These are phyloP conservation scores for Agrochola lychnidis DNA, from an alignment of 2,888 invertebrate species.

Conservation along the genomic window DNA sequence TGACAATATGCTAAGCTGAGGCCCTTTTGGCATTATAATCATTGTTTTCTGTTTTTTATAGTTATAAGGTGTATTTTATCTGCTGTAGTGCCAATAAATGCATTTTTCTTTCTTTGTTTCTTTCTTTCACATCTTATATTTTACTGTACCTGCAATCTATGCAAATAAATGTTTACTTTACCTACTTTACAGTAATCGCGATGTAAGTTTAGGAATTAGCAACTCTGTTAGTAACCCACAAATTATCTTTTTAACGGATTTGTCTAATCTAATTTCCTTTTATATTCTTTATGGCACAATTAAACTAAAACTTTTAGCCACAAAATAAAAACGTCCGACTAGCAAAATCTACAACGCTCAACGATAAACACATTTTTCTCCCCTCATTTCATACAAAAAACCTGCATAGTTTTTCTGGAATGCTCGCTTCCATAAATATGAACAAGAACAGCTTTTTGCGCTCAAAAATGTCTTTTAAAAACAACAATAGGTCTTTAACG, in stretches of 20 bases:
- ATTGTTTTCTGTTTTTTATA: no score
- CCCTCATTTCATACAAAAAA: conserved; percentile 23
- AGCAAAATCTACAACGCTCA: not conserved
- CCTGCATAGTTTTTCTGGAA: conserved; percentile 19
- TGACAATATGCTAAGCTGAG: no score
- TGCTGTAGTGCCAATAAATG: no score
- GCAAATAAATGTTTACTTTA: no score
- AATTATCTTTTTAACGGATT: not conserved
- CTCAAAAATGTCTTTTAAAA: conserved; percentile 45
- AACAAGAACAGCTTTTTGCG: conserved; percentile 39
- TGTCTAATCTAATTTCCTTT: not conserved
- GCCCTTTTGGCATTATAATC: no score
- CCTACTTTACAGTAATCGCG: no score
- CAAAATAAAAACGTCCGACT: conserved; percentile 25
- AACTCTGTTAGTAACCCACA: not conserved
- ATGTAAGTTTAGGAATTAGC: no score
- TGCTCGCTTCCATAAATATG: conserved; percentile 41
- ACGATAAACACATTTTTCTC: conserved; percentile 2
- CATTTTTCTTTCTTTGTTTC: no score
- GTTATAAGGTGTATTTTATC: no score
- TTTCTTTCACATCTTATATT: no score
- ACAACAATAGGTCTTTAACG: conserved; percentile 53
- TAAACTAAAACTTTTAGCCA: not conserved
- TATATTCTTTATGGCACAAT: not conserved
- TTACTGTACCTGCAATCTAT: no score